Evolutionary conservation across 2,797 vertebrate species (phyloP).

Genomic region (Melanotaenia maccullochi): DNA sequence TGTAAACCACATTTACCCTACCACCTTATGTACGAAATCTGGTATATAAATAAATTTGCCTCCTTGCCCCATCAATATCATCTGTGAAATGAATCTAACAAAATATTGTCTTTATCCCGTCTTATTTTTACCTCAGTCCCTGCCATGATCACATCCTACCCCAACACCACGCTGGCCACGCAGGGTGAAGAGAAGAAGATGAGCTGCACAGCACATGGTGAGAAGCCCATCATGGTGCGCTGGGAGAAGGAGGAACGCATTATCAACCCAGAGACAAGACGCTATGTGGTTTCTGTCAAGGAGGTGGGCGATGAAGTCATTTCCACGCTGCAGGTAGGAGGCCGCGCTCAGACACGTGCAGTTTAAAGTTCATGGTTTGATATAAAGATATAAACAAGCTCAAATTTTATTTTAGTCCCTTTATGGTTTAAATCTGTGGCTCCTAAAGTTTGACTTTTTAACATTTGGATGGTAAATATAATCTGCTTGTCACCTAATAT

Average conservation of each 20-base stretch:
- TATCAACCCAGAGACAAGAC: conserved; percentile 98
- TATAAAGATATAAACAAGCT: neutral
- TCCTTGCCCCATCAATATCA: neutral
- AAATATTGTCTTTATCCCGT: neutral
- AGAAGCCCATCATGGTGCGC: conserved; percentile 98
- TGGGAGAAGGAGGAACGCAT: conserved; percentile 99
- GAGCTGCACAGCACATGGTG: conserved; percentile 96
- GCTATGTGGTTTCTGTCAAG: conserved; percentile 95
- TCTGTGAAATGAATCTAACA: conserved; percentile 4
- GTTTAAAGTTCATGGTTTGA: neutral
- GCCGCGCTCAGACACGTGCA: neutral
- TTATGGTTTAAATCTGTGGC: neutral
- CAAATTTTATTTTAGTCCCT: neutral
- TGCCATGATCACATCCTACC: conserved; percentile 98
- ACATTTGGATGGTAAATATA: neutral
- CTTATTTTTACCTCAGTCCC: conserved; percentile 83
- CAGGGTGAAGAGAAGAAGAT: conserved; percentile 98
- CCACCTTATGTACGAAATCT: neutral
- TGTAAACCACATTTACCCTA: no score
- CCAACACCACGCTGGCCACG: conserved; percentile 96
- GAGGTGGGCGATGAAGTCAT: conserved; percentile 96
- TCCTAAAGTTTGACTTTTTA: neutral
- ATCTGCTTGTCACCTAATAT: neutral
- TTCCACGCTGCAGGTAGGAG: conserved; percentile 92
- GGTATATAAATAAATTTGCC: neutral